Evolutionary conservation across 1,140 invertebrate genomes (phyloP).

Genomic region (Alviniconcha marisindica): DNA sequence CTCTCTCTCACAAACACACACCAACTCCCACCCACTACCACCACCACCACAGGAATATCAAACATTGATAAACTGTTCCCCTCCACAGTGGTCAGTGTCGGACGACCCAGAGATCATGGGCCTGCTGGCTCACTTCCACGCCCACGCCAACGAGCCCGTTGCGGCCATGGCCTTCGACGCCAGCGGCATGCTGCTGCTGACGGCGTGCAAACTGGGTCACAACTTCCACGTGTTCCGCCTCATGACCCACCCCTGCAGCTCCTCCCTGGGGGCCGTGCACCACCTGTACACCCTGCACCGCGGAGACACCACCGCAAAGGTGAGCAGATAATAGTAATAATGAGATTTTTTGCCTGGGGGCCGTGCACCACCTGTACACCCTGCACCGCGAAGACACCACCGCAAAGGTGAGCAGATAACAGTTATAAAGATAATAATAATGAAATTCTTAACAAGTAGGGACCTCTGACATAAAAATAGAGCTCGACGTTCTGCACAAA

Average conservation of each 20-base stretch:
- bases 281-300: slow-evolving; percentile 97
- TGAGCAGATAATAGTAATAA: too few species aligned
- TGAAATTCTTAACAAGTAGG: too few species aligned
- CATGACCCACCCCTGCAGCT: slow-evolving; percentile 92
- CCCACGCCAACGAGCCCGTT: slow-evolving; percentile 91
- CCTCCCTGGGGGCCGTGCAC: slow-evolving; percentile 92
- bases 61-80: too few species aligned
- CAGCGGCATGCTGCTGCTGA: slow-evolving; percentile 93
- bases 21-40: too few species aligned
- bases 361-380: too few species aligned
- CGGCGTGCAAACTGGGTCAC: slow-evolving; percentile 94
- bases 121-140: slow-evolving; percentile 94
- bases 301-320: slow-evolving; percentile 81
- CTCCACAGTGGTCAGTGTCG: slow-evolving; percentile 68
- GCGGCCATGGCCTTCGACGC: slow-evolving; percentile 94
- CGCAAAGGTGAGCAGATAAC: not conserved
- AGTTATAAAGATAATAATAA: too few species aligned
- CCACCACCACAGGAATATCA: too few species aligned
- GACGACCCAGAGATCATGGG: slow-evolving; percentile 72
- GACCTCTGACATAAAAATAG: too few species aligned
- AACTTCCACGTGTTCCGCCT: slow-evolving; percentile 97
- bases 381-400: not conserved
- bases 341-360: too few species aligned
- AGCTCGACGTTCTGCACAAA: too few species aligned
- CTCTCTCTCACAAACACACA: too few species aligned